Base-by-base conservation (phyloP, 2,888 invertebrate genomes). In the Chaetogeoica ovagalla region DNA sequence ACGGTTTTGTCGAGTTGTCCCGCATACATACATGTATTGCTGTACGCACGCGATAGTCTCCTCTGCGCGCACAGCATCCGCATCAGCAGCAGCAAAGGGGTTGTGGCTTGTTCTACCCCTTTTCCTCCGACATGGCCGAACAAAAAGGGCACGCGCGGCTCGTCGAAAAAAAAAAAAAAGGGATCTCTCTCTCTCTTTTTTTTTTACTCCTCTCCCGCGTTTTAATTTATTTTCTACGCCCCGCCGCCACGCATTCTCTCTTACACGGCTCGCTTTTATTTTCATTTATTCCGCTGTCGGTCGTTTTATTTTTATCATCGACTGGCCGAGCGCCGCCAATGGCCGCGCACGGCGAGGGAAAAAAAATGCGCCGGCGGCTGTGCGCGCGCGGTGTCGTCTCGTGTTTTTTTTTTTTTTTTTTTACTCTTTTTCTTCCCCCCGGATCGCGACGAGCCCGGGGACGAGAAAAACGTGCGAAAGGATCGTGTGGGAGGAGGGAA, bases 71-170 rank as follows among this genome's bases (percentile, higher is more conserved):
- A 17, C 70, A 63, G 62, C 63, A 71, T 71, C 55, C 70, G 37
- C 11, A 3, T 17, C 30, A 30, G 55, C 69, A 39, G 23, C 48
- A 30, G 55, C 69, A 39, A 70, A 30, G 70, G 77, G 77, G 70
- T 48, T 60, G 77, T 60, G 77, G 77, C 69, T 62, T 63, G 77
- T 63, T 62, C 77, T 48, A 63, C 70, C 77, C 70, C 69, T 55
- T 76, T 63, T 70, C 43, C n/a, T n/a, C 76, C 70, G 77, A 70
- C 77, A 71, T 71, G 77, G 77, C 77, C 63, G 77, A 71, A 79
- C 62, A 43, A 79, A 79, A 79, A 70, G 62, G 63, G 69, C 60
- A 62, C 65, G 11, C 48, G 13, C 48, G 57, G 69, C 62, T 39
- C 21, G 69, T 70, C 70, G 1, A 23, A 43, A 79, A 79, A 52